Base-by-base conservation (phyloP, 2,113 vertebrate genomes). In the Strigops habroptila region DNA sequence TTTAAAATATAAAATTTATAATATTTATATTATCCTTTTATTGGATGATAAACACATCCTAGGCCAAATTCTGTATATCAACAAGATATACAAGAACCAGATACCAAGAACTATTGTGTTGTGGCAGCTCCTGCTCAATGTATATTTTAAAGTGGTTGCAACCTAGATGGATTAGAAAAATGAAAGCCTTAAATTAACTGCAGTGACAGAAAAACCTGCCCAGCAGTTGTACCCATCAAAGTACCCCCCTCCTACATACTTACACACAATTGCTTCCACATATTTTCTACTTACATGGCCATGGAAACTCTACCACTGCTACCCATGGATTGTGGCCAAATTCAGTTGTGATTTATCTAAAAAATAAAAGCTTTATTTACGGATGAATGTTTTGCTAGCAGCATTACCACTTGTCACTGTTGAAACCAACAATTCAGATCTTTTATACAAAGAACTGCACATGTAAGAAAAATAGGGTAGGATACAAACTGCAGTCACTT, bases 181-280 rank as follows among this genome's bases (percentile, higher is more conserved):
- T 12, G 3, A 46, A 63, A 86, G n/a, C 27, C n/a, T 69, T 86
- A 51, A 74, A 37, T 49, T 12, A 69, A 64, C 12, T 52, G 31
- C 46, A 80, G 18, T 7, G 21, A 51, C 46, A 53, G 25, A 71
- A 81, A 53, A 35, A 63, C 60, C n/a, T 59, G 18, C 33, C 8
- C 48, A 68, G 25, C 14, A 49, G 31, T 6, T 43, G 11, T 30
- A 73, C 19, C 28, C 82, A 22, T 9, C 16, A 43, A 41, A 8
- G 1, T n/a, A 14, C 28, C 13, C 41, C 18, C 6, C 18, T 90
- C 51, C 55, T n/a, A 2, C 35, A 19, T 78, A 55, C 18, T 67
- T 63, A 78, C 11, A 22, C 10, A 53, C 0, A 0, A 75, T 71
- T 19, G 31, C 10, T 71, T 71, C 11, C 14, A 75, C 8, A 1